Evolutionary conservation across 2,888 invertebrate genomes (phyloP), one percentile per base, ranked within the genome.

Genomic region (Drosophila tripunctata): DNA sequence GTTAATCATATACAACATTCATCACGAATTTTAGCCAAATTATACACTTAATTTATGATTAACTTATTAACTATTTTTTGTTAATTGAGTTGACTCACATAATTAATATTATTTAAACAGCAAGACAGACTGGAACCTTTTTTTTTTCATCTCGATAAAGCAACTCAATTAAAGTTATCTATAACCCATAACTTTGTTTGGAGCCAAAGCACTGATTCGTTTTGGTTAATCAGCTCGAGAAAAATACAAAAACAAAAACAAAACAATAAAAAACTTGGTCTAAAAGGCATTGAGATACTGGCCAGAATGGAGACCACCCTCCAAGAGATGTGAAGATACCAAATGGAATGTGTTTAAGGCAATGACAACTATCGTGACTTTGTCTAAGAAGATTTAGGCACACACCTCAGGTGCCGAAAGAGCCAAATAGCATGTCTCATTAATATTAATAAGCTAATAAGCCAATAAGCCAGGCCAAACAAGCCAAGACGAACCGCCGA

Each of bases 321-420:
- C 30, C 4, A 33, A 61, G 27, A 52, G 33, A 52, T 45, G 7
- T 30, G 41, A 36, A 73, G 41, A 63, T 61, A 73, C 57, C 27
- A 68, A 58, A 57, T 60, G 63, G 71, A 36, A 65, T 72, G 55
- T 62, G 61, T 35, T 57, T 68, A 79, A 54, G 36, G 56, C 63
- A 67, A 67, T 78, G 63, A 48, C 67, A 82, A 65, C 61, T 58
- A 60, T 61, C 62, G 66, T 68, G 69, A 50, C 62, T 71, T 47
- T 44, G 62, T 56, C 51, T 61, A 60, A 51, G 35, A 30, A 62
- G 52, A 73, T 68, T 58, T 76, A 45, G 52, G 43, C 81, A 62
- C 67, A 84, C 87, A 87, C 84, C 78, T 87, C 68, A 75, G 82
- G 78, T 79, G 79, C 67, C 81, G 67, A 84, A 66, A 56, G 71